Conservation (phyloP, 35 echinoderm and acorn worm species). For the Holothuria glaberrima region DNA sequence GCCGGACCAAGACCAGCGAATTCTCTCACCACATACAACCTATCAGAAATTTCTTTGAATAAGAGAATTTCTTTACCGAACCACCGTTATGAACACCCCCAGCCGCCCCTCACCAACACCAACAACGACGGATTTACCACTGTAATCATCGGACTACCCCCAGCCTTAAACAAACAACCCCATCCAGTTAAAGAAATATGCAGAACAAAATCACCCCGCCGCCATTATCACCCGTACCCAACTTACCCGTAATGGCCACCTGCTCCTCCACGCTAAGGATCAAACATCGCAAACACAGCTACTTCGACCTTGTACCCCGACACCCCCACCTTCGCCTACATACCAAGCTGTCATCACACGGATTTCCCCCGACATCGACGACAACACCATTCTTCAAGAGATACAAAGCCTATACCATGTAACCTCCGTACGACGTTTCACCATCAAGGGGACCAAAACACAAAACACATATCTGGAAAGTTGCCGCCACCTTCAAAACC, state of each 20-base stretch:
- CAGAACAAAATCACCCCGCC: not conserved
- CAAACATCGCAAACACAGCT: not conserved
- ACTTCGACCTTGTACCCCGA: not conserved
- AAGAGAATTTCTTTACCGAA: not conserved
- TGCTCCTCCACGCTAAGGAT: not conserved
- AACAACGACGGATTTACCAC: not conserved
- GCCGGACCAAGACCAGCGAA: too few species aligned
- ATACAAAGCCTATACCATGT: not conserved
- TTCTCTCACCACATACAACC: too few species aligned
- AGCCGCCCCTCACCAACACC: not conserved
- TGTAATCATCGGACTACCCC: not conserved
- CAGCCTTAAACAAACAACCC: too few species aligned
- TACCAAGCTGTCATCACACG: not conserved
- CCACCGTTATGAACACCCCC: not conserved
- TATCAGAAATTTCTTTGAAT: too few species aligned
- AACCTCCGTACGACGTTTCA: not conserved
- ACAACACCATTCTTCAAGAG: not conserved
- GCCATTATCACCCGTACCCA: not conserved
- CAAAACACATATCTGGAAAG: slow-evolving; percentile 27
- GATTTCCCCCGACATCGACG: not conserved
- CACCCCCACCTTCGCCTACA: not conserved
- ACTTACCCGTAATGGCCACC: not conserved
- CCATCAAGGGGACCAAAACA: not conserved
- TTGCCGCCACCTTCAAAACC: not conserved
- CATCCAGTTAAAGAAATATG: not conserved